Evolutionary conservation across 2,113 vertebrate species (phyloP).

Genomic region (Hippopotamus amphibius): DNA sequence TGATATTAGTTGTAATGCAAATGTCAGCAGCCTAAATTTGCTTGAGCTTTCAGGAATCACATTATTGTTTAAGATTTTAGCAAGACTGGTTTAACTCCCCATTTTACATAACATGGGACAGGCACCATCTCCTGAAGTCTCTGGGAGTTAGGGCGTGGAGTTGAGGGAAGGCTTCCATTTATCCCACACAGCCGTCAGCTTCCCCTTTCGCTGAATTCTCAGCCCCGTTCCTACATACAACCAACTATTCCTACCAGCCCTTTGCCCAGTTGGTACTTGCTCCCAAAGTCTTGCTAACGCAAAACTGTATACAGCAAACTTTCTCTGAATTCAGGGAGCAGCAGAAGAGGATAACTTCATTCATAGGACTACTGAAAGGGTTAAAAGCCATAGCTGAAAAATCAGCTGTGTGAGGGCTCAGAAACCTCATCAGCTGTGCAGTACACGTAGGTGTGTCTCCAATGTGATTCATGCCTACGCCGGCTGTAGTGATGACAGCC

Average conservation of each 20-base stretch:
- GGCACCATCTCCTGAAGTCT: neutral
- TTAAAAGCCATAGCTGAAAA: neutral
- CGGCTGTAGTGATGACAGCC: neutral
- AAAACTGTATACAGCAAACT: neutral
- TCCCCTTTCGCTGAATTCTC: neutral
- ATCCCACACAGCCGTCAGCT: neutral
- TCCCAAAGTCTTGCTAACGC: neutral
- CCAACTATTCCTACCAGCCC: neutral
- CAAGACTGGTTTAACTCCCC: neutral
- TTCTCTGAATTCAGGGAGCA: neutral
- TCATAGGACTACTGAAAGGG: neutral
- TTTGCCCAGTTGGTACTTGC: neutral
- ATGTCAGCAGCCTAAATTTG: slow-evolving; percentile 27
- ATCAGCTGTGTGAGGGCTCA: neutral
- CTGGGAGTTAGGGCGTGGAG: neutral
- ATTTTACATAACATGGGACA: neutral
- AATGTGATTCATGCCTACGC: neutral
- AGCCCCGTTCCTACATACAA: neutral
- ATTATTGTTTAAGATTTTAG: slow-evolving; percentile 21
- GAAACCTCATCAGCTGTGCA: neutral
- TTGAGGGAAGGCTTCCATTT: neutral
- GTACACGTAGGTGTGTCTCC: neutral
- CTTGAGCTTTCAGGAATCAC: neutral
- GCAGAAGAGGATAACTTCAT: neutral
- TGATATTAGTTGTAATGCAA: slow-evolving; percentile 22